Percentiles rank a stretch among this genome's conserved stretches.
Evolutionary conservation across 1,140 invertebrate species (phyloP).

Genomic region (Globodera rostochiensis): DNA sequence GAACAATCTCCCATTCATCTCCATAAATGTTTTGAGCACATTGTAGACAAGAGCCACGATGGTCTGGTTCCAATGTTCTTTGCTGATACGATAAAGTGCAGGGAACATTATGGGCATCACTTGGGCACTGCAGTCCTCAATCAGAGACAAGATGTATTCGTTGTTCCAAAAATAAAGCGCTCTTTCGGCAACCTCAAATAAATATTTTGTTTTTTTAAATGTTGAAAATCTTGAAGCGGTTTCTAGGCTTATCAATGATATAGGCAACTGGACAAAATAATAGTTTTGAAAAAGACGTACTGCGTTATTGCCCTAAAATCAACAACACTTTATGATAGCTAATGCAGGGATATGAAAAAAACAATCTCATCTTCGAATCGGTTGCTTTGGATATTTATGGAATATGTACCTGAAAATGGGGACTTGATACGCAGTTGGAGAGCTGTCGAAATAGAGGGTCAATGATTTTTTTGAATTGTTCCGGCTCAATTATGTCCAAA

Average conservation of each 20-base stretch:
- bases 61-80: conserved; percentile 71
- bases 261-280: too few relatives aligned
- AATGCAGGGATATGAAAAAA: not conserved
- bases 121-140: conserved; percentile 68
- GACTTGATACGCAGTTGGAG: conserved; percentile 70
- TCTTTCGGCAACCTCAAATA: conserved; percentile 69
- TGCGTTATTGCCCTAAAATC: too few relatives aligned
- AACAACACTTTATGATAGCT: too few relatives aligned
- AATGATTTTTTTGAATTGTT: conserved; percentile 70
- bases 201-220: not conserved
- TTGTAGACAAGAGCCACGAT: conserved; percentile 71
- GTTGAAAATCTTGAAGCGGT: too few relatives aligned
- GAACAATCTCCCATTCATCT: conserved; percentile 70
- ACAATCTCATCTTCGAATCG: too few relatives aligned
- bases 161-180: conserved; percentile 72
- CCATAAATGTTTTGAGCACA: conserved; percentile 71
- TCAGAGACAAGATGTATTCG: conserved; percentile 70
- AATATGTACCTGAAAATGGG: conserved; percentile 69
- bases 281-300: too few relatives aligned
- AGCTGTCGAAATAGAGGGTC: conserved; percentile 70
- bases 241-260: too few relatives aligned
- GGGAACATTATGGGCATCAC: conserved; percentile 69
- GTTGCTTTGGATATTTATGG: too few relatives aligned
- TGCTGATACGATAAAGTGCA: conserved; percentile 68
- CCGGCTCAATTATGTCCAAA: conserved; percentile 71